Percentiles rank a stretch among this genome's conserved stretches.
These are phyloP conservation scores for Gandaritis pyraliata DNA, from an alignment of 2,888 invertebrate genomes.

Conservation along the genomic window DNA sequence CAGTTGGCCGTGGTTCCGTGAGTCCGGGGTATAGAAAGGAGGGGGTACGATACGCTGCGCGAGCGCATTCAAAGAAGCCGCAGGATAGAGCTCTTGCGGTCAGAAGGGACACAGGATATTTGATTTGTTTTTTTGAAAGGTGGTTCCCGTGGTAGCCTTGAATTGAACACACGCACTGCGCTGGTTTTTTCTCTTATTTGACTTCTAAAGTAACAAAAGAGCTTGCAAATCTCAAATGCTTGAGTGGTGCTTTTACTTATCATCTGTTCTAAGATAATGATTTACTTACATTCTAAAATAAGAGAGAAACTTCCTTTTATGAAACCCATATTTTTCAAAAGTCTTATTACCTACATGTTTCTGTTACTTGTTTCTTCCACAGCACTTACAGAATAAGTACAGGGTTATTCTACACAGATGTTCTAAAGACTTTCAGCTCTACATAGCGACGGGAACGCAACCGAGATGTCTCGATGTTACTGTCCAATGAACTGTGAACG, in stretches of 20 bases:
- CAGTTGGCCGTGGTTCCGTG: conserved; percentile 61
- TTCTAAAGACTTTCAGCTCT: conserved; percentile 19
- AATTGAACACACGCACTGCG: conserved; percentile 7
- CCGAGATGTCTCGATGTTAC: conserved; percentile 42
- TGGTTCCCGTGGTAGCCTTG: conserved; percentile 14
- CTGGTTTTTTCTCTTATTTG: conserved; percentile 4
- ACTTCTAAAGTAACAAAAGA: background rate
- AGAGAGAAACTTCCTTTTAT: no score
- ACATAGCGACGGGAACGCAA: conserved; percentile 28
- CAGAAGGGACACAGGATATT: conserved; percentile 62
- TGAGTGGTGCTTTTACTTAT: background rate
- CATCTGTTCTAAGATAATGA: no score
- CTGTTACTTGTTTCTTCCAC: no score
- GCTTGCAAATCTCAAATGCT: conserved; percentile 8
- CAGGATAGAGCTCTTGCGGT: conserved; percentile 66
- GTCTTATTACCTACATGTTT: no score
- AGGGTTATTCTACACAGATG: conserved; percentile 35
- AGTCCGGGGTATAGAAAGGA: conserved; percentile 44
- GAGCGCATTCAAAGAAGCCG: conserved; percentile 76
- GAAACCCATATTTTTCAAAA: no score
- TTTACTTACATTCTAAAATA: no score
- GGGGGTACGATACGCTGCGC: conserved; percentile 65
- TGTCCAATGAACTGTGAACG: conserved; percentile 57
- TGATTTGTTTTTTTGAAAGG: conserved; percentile 45
- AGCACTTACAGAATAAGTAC: background rate